Evolutionary conservation across 2,797 vertebrate species (phyloP), one percentile per base, ranked within the genome.

Genomic region (Okamejei kenojei): DNA sequence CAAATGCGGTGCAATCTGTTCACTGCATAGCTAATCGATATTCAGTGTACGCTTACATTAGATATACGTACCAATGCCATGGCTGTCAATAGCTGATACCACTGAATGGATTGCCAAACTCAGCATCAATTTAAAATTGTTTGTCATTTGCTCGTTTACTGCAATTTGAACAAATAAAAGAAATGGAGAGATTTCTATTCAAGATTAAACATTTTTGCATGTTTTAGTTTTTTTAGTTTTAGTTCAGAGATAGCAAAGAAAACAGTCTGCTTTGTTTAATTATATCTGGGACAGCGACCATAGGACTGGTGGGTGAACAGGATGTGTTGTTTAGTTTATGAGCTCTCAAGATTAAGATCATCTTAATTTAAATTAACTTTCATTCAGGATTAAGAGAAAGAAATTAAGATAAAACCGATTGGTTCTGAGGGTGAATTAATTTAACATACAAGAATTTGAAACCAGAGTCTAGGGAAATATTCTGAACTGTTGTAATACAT

Each of bases 281-380:
- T 5, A 6, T 26, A 61, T 84, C 2, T 61, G 15, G 81, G 54
- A 11, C 80, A 82, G 38, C 0, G 45, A 84, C 2, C 81, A 84
- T 1, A 5, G 58, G 54, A 58, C 23, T 58, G 23, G 11, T 82
- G 45, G 9, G 21, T 61, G 21, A 82, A 82, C n/a, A 58, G 81
- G 23, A 84, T 10, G 11, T 61, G 26, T 21, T 61, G 61, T 13
- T 13, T 63, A 84, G 1, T 8, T 11, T 29, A 6, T 13, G 54
- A 29, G 54, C 2, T 61, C 54, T 54, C 26, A n/a, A 29, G 54
- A 29, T 84, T 84, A 1, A 5, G 58, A 61, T 23, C 1, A 58
- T 7, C 80, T 82, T 82, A 23, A 82, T 23, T 63, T 86, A 58
- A 90, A 71, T 26, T 74, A 91, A 74, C 23, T 91, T 91, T 54